Base-by-base conservation (phyloP, 1,140 invertebrate species). In the Conus betulinus region DNA sequence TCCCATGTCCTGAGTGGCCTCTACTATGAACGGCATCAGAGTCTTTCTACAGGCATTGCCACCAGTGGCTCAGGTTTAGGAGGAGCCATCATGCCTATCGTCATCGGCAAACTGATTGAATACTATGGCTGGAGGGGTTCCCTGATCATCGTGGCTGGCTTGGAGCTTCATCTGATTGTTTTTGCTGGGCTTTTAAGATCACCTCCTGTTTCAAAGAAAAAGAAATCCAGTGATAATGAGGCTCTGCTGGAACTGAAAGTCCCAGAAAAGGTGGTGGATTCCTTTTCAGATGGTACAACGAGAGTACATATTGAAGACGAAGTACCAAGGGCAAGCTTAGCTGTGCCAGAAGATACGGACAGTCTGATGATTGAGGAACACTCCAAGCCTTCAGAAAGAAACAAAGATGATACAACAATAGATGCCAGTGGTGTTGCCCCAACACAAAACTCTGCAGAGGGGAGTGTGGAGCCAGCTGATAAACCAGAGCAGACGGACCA, bases 51-150 rank as follows among this genome's bases (percentile, higher is more conserved):
- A 3, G 98, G 98, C 17, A 97, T 99, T 74, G 97, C 97, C 0
- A 98, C 98, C 3, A 98, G 98, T 93, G 98, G 98, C 15, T 98
- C 98, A 2, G 98, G 98, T 25, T 97, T 99, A 53, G 97, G 97
- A 0, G 97, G 97, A 3, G 97, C 98, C 92, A 93, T 98, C 0
- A 97, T 88, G 97, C 97, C 27, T 10, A 92, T 93, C 11, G 93
- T 98, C 52, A 97, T 96, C 20, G 95, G 96, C 51, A 90, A 93
- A 4, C 95, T 99, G 3, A 96, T 98, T n/a, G 93, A 96, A 0
- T 91, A 94, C 0, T 96, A 96, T 63, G 97, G 97, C 3, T 99
- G 98, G 98, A 96, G 97, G 89, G 94, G 95, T 5, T 97, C 98
- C 0, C 93, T 98, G 23, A 96, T 99, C 23, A 97, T 99, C 87